phyloP scores from a whole-genome alignment of 2,113 vertebrate genomes.

The Ageneiosus marmoratus region DNA sequence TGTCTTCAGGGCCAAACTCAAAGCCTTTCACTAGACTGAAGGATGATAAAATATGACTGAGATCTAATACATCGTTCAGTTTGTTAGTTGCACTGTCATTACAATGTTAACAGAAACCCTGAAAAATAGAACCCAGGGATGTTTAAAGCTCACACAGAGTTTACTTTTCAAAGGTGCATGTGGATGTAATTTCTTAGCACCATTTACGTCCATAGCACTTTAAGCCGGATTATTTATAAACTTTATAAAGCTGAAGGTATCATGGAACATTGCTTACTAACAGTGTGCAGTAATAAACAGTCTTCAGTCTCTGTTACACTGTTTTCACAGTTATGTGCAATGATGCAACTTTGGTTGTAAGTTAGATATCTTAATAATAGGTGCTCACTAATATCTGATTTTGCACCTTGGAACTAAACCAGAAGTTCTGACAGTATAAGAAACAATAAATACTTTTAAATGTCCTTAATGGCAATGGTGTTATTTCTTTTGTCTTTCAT shows the following conservation, averaged over 20 bases:
- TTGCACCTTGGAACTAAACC: neutral
- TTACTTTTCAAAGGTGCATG: neutral
- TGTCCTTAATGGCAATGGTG: neutral
- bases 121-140: neutral
- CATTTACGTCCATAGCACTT: neutral
- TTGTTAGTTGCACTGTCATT: constrained; percentile 11
- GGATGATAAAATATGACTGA: neutral
- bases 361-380: neutral
- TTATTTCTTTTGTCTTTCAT: neutral
- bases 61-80: constrained; percentile 9
- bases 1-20: constrained; percentile 11
- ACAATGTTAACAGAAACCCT: neutral
- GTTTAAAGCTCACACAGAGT: neutral
- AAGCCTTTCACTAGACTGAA: neutral
- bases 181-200: neutral
- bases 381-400: neutral
- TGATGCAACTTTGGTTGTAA: neutral
- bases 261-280: neutral
- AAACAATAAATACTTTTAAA: neutral
- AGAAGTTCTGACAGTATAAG: neutral
- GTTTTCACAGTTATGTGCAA: neutral
- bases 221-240: neutral
- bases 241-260: neutral
- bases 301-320: neutral
- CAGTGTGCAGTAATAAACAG: neutral